Evolutionary conservation across 2,113 vertebrate genomes (phyloP).

Genomic region (Lethenteron camtschaticum): DNA sequence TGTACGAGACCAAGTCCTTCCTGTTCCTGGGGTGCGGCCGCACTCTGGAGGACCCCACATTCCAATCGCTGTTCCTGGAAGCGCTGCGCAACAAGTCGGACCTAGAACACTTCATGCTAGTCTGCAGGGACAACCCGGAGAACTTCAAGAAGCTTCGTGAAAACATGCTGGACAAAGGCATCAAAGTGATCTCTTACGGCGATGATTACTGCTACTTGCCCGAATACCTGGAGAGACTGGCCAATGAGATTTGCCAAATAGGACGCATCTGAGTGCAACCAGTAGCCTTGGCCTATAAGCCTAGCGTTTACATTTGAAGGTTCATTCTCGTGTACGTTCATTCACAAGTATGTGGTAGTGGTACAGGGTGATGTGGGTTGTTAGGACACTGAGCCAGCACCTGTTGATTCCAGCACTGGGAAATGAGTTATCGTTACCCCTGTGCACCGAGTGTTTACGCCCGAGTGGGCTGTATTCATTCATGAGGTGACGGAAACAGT

Average conservation of each 20-base stretch:
- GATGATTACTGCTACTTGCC: constrained; percentile 62
- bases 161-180: constrained; percentile 91
- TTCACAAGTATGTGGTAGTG: too few relatives aligned
- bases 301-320: too few relatives aligned
- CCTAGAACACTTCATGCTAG: constrained; percentile 86
- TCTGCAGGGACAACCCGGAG: constrained; percentile 59
- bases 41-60: constrained; percentile 86
- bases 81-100: constrained; percentile 84
- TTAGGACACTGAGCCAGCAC: too few relatives aligned
- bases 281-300: too few relatives aligned
- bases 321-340: too few relatives aligned
- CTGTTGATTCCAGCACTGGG: too few relatives aligned
- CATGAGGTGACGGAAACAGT: too few relatives aligned
- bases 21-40: constrained; percentile 80
- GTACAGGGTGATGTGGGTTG: too few relatives aligned
- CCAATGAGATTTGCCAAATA: constrained; percentile 41
- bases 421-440: too few relatives aligned
- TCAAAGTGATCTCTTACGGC: constrained; percentile 84
- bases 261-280: too few relatives aligned
- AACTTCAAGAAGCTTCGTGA: constrained; percentile 83
- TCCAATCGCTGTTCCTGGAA: constrained; percentile 84
- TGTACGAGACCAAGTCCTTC: constrained; percentile 84
- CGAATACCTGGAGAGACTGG: constrained; percentile 58
- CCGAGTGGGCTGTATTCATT: too few relatives aligned
- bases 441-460: too few relatives aligned